A percentile compares a stretch with the other conserved stretches of the same genome.
Conservation (phyloP, 2,888 invertebrate genomes). For the Portevinia maculata region DNA sequence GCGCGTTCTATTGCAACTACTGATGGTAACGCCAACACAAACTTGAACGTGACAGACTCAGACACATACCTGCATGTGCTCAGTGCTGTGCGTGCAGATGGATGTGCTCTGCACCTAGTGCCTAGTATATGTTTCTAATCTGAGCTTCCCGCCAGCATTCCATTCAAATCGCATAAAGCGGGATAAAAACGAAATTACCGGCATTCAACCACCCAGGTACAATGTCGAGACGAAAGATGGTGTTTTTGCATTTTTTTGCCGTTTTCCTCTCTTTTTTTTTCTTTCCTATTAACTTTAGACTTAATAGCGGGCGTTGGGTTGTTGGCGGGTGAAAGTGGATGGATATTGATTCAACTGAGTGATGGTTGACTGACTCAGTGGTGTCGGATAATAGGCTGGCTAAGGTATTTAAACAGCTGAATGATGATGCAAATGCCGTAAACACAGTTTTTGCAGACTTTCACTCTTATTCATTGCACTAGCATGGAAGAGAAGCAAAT, state of each 20-base stretch:
- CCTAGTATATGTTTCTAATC: slow-evolving; percentile 67
- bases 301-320: slow-evolving; percentile 19
- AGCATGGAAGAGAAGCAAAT: neutral
- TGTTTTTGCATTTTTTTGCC: slow-evolving; percentile 24
- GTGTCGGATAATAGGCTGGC: slow-evolving; percentile 65
- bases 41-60: slow-evolving; percentile 29
- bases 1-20: slow-evolving; percentile 43
- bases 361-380: slow-evolving; percentile 57
- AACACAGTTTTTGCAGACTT: slow-evolving; percentile 51
- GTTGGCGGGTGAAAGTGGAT: neutral
- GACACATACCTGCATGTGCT: neutral
- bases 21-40: slow-evolving; percentile 31
- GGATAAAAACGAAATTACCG: slow-evolving; percentile 71
- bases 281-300: slow-evolving; percentile 29
- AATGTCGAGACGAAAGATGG: slow-evolving; percentile 33
- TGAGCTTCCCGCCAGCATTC: slow-evolving; percentile 52
- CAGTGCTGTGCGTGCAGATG: slow-evolving; percentile 5
- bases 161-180: slow-evolving; percentile 63
- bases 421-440: slow-evolving; percentile 54
- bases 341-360: slow-evolving; percentile 44
- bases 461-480: slow-evolving; percentile 53
- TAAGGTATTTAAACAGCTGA: slow-evolving; percentile 54
- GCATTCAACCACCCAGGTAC: slow-evolving; percentile 67
- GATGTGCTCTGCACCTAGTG: slow-evolving; percentile 9
- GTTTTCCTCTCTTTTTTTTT: slow-evolving; percentile 28